Percentiles rank a stretch among this genome's conserved stretches.
phyloP scores from a whole-genome alignment of 2,113 vertebrate species.

The Megaceryle maxima region DNA sequence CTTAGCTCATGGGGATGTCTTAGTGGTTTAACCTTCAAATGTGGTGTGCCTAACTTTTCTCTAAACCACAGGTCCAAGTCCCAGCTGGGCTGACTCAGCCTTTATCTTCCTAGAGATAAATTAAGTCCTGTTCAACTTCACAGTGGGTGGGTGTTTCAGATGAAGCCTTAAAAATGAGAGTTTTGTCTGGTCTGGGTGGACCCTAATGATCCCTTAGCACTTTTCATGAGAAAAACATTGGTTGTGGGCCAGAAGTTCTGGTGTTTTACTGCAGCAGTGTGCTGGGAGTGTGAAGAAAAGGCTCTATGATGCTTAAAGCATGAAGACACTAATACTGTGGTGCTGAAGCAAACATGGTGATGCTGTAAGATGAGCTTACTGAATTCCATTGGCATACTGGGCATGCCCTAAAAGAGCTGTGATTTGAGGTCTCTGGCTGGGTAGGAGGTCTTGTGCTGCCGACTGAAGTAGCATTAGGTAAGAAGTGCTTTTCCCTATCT shows the following conservation, averaged over 20 bases:
- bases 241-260: conserved; percentile 8
- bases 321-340: background rate
- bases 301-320: background rate
- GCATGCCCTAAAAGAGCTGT: background rate
- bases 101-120: conserved; percentile 62
- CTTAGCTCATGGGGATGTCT: conserved; percentile 52
- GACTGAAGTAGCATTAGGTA: background rate
- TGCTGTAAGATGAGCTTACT: background rate
- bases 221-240: conserved; percentile 38
- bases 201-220: conserved; percentile 39
- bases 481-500: background rate
- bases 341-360: background rate
- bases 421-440: background rate
- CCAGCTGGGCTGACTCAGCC: conserved; percentile 61
- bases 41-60: conserved; percentile 47
- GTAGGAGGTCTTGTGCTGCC: background rate
- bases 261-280: background rate
- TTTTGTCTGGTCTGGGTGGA: conserved; percentile 41
- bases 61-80: conserved; percentile 32
- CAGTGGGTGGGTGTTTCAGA: conserved; percentile 53
- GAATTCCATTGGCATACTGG: background rate
- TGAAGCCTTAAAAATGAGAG: conserved; percentile 15
- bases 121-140: conserved; percentile 32
- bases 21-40: conserved; percentile 57
- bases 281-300: background rate